Evolutionary conservation across 1,140 invertebrate genomes (phyloP).

Genomic region (Calosoma granatense): DNA sequence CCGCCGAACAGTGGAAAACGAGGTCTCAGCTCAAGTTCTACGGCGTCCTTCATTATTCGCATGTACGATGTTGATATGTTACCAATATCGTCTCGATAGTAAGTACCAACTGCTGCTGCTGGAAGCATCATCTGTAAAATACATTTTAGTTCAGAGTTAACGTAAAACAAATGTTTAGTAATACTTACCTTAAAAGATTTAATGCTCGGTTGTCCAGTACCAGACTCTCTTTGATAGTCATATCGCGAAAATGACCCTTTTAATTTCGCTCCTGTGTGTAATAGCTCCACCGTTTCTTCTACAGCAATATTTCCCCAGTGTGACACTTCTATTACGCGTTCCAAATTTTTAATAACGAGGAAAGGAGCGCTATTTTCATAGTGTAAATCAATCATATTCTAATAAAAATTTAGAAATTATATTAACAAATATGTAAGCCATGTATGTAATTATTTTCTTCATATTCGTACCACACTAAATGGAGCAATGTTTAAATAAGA

Average conservation of each 20-base stretch:
- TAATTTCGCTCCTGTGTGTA: constrained; percentile 84
- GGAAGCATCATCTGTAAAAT: constrained; percentile 66
- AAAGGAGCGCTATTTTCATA: constrained; percentile 97
- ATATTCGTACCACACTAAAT: constrained; percentile 23
- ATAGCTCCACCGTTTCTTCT: constrained; percentile 86
- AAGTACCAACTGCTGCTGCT: constrained; percentile 46
- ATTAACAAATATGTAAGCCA: no score
- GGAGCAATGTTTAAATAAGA: constrained; percentile 65
- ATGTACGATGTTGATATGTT: constrained; percentile 98
- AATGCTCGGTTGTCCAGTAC: constrained; percentile 74
- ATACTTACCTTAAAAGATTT: constrained; percentile 65
- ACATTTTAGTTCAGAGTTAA: no score
- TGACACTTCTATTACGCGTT: constrained; percentile 88
- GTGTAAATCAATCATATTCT: constrained; percentile 66
- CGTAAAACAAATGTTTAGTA: no score
- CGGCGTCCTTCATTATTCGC: constrained; percentile 73
- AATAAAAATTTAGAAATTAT: no score
- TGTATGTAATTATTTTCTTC: no score
- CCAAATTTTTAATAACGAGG: constrained; percentile 75
- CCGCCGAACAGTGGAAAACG: constrained; percentile 97
- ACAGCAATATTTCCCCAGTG: constrained; percentile 99
- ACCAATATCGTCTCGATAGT: constrained; percentile 79
- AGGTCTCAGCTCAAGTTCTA: constrained; percentile 92
- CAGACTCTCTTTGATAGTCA: constrained; percentile 87
- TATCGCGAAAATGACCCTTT: constrained; percentile 94